A percentile compares a stretch with the other conserved stretches of the same genome.
Evolutionary conservation across 2,888 invertebrate species (phyloP).

Genomic region (Hyposoter didymator): DNA sequence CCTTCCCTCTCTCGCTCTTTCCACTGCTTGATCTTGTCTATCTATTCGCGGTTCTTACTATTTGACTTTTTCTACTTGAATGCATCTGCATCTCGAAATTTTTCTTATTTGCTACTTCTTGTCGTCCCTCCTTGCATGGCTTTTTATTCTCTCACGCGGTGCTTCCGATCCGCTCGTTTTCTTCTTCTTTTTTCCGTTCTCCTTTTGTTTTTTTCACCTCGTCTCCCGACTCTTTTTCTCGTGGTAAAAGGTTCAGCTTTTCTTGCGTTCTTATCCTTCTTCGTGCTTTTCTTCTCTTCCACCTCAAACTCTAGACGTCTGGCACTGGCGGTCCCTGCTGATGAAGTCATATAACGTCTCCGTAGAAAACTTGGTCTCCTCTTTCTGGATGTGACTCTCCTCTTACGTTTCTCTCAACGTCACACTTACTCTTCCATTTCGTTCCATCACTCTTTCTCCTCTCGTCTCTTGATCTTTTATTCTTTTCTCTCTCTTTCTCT

Average conservation of each 20-base stretch:
- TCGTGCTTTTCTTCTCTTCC: conserved; percentile 59
- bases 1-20: background rate
- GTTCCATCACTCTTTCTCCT: conserved; percentile 12
- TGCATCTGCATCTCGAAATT: conserved; percentile 41
- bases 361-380: conserved; percentile 72
- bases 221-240: conserved; percentile 32
- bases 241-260: conserved; percentile 42
- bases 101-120: conserved; percentile 38
- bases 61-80: conserved; percentile 29
- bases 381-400: conserved; percentile 46
- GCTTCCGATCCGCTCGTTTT: conserved; percentile 60
- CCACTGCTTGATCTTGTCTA: background rate
- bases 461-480: conserved; percentile 17
- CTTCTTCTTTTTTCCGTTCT: conserved; percentile 16
- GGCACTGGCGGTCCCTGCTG: conserved; percentile 80
- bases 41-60: conserved; percentile 7
- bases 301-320: conserved; percentile 79
- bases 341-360: conserved; percentile 79
- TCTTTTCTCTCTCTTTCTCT: conserved; percentile 18
- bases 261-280: conserved; percentile 67
- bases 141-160: conserved; percentile 33
- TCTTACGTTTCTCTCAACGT: conserved; percentile 41
- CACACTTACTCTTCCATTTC: conserved; percentile 44
- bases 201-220: conserved; percentile 26
- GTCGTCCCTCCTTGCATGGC: conserved; percentile 5